phyloP scores from a whole-genome alignment of 2,797 vertebrate species.

The Garrulus glandarius region DNA sequence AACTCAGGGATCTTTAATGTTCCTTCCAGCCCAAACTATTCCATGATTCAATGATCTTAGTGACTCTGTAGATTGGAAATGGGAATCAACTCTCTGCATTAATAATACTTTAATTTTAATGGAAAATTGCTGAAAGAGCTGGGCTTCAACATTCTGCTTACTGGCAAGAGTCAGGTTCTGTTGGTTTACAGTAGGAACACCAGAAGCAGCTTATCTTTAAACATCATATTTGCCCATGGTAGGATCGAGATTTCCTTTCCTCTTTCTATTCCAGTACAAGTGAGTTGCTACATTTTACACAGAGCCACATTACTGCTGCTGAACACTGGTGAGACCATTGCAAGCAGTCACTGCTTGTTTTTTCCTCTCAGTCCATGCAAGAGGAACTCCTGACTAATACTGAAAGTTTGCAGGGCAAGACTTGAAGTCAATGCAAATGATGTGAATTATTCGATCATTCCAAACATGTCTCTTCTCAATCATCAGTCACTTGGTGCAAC shows the following conservation, averaged over 20 bases:
- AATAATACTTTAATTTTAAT: not conserved
- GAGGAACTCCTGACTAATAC: not conserved
- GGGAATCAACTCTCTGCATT: not conserved
- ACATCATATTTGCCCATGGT: rapidly evolving
- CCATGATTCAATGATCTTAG: not conserved
- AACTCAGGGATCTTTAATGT: not conserved
- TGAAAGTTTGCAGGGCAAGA: not conserved
- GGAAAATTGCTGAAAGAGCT: not conserved
- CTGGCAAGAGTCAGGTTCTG: not conserved
- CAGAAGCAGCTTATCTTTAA: not conserved
- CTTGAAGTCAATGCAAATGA: not conserved
- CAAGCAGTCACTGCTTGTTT: not conserved
- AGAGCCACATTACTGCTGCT: not conserved
- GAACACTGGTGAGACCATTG: rapidly evolving
- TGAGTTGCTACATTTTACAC: not conserved
- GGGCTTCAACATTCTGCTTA: not conserved
- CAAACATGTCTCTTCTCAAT: not conserved
- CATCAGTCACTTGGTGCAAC: not conserved
- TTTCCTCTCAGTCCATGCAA: not conserved
- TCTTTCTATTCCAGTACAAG: not conserved
- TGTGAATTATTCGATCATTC: not conserved
- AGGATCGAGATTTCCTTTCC: not conserved
- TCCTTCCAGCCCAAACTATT: not conserved
- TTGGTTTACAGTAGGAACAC: not conserved
- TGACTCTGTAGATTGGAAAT: not conserved